These are phyloP conservation scores for Ladona fulva DNA, from an alignment of 1,140 invertebrate genomes.

Conservation along the genomic window DNA sequence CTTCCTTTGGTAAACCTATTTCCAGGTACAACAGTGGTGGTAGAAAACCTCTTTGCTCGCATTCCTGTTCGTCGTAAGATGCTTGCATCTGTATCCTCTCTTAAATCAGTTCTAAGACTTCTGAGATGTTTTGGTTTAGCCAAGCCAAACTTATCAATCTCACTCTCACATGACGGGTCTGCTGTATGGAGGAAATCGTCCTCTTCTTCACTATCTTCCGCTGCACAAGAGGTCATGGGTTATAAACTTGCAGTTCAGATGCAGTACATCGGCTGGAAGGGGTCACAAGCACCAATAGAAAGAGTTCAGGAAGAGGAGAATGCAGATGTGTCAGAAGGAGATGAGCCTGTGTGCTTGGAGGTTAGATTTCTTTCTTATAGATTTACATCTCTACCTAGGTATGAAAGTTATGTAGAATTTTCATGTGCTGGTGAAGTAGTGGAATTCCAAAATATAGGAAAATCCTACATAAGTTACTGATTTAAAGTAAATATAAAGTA, in stretches of 20 bases:
- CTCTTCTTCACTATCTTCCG: background rate
- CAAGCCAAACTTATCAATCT: background rate
- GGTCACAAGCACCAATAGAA: background rate
- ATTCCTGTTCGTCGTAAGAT: constrained; percentile 46
- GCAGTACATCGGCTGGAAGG: background rate
- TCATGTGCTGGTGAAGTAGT: no score
- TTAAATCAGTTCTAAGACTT: background rate
- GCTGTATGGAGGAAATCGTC: background rate
- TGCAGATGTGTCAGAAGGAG: no score
- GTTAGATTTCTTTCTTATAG: no score
- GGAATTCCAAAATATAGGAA: constrained; percentile 37
- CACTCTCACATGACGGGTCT: background rate
- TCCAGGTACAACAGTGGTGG: constrained; percentile 50
- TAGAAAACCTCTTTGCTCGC: constrained; percentile 47
- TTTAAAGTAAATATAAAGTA: constrained; percentile 36
- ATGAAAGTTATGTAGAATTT: no score
- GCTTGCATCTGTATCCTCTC: background rate
- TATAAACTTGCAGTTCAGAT: background rate
- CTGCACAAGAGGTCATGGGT: background rate
- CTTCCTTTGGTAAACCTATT: constrained; percentile 28
- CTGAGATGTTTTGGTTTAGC: background rate
- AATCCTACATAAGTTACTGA: no score
- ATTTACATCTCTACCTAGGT: no score
- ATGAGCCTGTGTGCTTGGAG: no score
- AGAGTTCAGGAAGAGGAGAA: no score